phyloP scores from a whole-genome alignment of 2,888 invertebrate species.

The Portevinia maculata region DNA sequence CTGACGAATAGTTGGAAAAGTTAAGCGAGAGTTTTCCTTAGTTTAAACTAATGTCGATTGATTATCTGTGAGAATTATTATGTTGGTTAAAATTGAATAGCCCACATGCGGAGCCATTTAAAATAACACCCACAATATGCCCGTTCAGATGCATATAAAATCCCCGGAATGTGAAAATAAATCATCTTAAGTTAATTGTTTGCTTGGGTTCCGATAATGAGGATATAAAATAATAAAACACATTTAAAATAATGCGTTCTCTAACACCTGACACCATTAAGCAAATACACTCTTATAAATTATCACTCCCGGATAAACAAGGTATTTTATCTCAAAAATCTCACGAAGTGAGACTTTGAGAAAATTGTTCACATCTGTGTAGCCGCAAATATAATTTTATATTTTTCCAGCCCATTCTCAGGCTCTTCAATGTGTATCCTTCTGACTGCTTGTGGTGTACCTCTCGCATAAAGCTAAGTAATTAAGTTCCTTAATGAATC shows the following conservation, averaged over 20 bases:
- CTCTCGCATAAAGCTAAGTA: constrained; percentile 18
- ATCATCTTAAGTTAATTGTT: constrained; percentile 10
- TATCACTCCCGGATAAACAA: constrained; percentile 23
- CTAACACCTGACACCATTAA: constrained; percentile 29
- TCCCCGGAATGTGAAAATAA: constrained; percentile 1
- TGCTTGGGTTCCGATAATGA: constrained; percentile 7
- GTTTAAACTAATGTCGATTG: too few relatives aligned
- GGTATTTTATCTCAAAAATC: constrained; percentile 21
- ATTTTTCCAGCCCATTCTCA: background rate
- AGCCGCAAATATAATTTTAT: constrained; percentile 38
- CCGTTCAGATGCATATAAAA: background rate
- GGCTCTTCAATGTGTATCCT: background rate
- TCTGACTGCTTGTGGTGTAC: constrained; percentile 7
- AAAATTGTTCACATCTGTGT: constrained; percentile 36
- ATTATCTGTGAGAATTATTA: too few relatives aligned
- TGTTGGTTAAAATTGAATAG: too few relatives aligned
- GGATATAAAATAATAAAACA: constrained; percentile 33
- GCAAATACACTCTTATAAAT: constrained; percentile 2
- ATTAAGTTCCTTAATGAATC: constrained; percentile 52
- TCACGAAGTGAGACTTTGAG: constrained; percentile 22
- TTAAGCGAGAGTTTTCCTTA: too few relatives aligned
- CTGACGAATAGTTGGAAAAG: too few relatives aligned
- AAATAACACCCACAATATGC: background rate
- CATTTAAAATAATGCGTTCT: constrained; percentile 10
- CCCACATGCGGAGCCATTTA: constrained; percentile 8